phyloP scores from a whole-genome alignment of 2,888 invertebrate genomes.

The Noctua fimbriata region DNA sequence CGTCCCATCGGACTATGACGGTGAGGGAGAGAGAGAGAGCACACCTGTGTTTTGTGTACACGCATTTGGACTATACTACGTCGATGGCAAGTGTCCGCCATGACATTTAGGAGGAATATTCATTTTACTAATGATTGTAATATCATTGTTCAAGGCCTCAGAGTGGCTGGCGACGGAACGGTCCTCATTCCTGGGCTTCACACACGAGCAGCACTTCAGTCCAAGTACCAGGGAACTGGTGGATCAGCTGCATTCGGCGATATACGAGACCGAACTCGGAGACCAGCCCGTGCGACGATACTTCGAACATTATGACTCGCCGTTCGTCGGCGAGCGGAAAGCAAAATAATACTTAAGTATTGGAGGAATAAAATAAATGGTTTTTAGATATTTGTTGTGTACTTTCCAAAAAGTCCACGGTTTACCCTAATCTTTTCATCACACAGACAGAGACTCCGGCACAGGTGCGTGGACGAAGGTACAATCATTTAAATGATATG shows the following conservation, averaged over 20 bases:
- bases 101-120: not conserved
- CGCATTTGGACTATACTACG: not conserved
- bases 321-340: conserved; percentile 70
- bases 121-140: conserved; percentile 7
- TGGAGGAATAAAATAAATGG: conserved; percentile 44
- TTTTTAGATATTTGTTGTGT: conserved; percentile 28
- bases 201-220: conserved; percentile 75
- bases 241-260: conserved; percentile 72
- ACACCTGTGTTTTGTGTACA: not conserved
- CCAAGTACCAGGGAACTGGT: conserved; percentile 75
- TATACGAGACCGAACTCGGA: conserved; percentile 71
- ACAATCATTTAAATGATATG: too few species aligned
- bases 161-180: conserved; percentile 78
- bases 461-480: too few species aligned
- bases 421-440: not conserved
- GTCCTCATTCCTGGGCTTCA: conserved; percentile 80
- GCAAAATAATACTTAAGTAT: conserved; percentile 7
- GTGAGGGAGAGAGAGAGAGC: not conserved
- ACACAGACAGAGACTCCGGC: too few species aligned
- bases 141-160: conserved; percentile 66
- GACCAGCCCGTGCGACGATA: conserved; percentile 81
- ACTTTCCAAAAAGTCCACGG: not conserved
- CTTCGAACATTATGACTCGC: conserved; percentile 80
- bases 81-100: not conserved
- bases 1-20: not conserved